Conservation (phyloP, 2,797 vertebrate genomes). For the Galago senegalensis region DNA sequence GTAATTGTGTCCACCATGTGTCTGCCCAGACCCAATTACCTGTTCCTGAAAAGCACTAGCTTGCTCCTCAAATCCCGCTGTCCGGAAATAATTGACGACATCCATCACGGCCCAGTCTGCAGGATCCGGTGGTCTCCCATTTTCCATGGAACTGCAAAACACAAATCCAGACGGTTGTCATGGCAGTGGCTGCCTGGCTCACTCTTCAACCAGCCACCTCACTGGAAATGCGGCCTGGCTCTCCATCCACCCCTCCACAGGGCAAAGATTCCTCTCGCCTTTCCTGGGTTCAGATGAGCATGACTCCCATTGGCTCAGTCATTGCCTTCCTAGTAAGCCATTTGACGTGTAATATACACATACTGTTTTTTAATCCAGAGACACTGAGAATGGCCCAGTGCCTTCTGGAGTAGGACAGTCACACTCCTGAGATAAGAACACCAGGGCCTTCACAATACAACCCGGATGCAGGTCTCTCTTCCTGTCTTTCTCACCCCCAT, state of each 20-base stretch:
- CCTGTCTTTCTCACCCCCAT: not conserved
- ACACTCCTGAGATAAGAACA: not conserved
- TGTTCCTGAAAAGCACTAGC: conserved; percentile 98
- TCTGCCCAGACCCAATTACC: conserved; percentile 89
- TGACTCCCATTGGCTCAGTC: not conserved
- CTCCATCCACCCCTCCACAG: not conserved
- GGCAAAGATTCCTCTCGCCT: not conserved
- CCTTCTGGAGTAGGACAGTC: conserved; percentile 14
- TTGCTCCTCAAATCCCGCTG: conserved; percentile 98
- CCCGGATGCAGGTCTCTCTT: not conserved
- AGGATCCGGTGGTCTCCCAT: conserved; percentile 95
- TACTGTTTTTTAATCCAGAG: conserved; percentile 22
- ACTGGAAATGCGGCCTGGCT: not conserved
- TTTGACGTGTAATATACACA: not conserved
- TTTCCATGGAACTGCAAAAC: conserved; percentile 94
- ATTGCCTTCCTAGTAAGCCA: conserved; percentile 36
- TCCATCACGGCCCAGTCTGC: conserved; percentile 97
- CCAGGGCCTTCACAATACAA: not conserved
- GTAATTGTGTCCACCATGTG: not conserved
- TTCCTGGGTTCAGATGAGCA: conserved; percentile 4
- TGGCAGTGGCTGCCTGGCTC: not conserved
- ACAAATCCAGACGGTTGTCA: conserved; percentile 83
- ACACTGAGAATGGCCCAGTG: not conserved
- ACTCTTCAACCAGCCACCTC: not conserved
- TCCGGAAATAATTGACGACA: conserved; percentile 98